These are phyloP conservation scores for Aradophagus sp. DNA, from an alignment of 1,140 invertebrate genomes.

Conservation along the genomic window DNA sequence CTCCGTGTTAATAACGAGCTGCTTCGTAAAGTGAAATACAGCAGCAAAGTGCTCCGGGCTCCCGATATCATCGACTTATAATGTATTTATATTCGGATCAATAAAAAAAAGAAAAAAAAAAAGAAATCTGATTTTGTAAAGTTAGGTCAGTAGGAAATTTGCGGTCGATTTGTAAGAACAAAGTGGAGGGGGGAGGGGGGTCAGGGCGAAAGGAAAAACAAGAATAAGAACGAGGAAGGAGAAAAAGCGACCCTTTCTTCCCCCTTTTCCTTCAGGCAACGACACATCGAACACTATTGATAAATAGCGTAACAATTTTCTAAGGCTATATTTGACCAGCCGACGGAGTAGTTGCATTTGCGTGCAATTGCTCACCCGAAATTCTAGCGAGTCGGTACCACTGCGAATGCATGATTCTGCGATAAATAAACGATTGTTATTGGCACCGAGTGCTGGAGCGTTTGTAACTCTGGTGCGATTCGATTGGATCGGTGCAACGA, in stretches of 20 bases:
- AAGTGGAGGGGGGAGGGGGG: neutral
- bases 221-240: neutral
- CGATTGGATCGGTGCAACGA: constrained; percentile 12
- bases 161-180: constrained; percentile 21
- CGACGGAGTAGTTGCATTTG: constrained; percentile 24
- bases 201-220: constrained; percentile 5
- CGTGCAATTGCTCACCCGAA: neutral
- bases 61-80: constrained; percentile 71
- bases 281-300: constrained; percentile 41
- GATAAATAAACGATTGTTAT: constrained; percentile 18
- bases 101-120: too few relatives aligned
- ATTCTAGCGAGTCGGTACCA: constrained; percentile 4
- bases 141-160: constrained; percentile 33
- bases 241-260: too few relatives aligned
- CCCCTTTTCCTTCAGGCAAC: too few relatives aligned
- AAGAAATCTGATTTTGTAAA: constrained; percentile 45
- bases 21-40: constrained; percentile 63
- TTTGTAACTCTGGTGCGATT: constrained; percentile 11
- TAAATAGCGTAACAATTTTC: constrained; percentile 37
- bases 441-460: constrained; percentile 2
- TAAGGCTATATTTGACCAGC: constrained; percentile 25
- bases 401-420: constrained; percentile 8
- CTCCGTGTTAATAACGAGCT: constrained; percentile 53
- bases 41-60: constrained; percentile 64
- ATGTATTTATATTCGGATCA: constrained; percentile 47